phyloP scores from a whole-genome alignment of 2,113 vertebrate genomes.

The Spea multiplicata region DNA sequence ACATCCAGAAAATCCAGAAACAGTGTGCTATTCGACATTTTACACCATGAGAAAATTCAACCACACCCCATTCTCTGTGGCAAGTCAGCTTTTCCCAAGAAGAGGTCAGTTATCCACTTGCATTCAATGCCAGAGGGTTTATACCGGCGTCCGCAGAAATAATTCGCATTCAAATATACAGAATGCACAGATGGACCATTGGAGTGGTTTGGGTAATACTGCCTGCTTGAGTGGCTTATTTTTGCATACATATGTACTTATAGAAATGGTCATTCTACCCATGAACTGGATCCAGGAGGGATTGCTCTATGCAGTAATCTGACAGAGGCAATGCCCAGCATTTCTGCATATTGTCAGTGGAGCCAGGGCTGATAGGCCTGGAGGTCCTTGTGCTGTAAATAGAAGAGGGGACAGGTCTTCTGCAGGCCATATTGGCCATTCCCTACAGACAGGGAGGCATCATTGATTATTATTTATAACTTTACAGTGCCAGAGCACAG shows the following conservation, averaged over 20 bases:
- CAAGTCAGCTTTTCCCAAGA: constrained; percentile 29
- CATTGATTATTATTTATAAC: background rate
- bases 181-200: background rate
- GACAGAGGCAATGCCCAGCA: background rate
- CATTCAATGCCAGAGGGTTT: background rate
- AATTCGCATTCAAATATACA: background rate
- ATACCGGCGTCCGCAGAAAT: background rate
- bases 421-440: constrained; percentile 24
- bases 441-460: background rate
- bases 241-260: background rate
- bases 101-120: constrained; percentile 19
- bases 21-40: constrained; percentile 9
- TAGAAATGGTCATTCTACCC: background rate
- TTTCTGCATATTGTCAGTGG: background rate
- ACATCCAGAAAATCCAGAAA: constrained; percentile 9
- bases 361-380: background rate
- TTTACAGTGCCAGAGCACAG: background rate
- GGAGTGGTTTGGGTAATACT: background rate
- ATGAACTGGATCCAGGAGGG: background rate
- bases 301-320: background rate
- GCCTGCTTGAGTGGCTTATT: background rate
- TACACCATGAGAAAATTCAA: constrained; percentile 35
- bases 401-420: constrained; percentile 4
- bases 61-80: constrained; percentile 40
- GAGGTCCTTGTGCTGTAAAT: background rate